These are phyloP conservation scores for Erethizon dorsatum DNA, from an alignment of 2,797 vertebrate genomes.

Conservation along the genomic window DNA sequence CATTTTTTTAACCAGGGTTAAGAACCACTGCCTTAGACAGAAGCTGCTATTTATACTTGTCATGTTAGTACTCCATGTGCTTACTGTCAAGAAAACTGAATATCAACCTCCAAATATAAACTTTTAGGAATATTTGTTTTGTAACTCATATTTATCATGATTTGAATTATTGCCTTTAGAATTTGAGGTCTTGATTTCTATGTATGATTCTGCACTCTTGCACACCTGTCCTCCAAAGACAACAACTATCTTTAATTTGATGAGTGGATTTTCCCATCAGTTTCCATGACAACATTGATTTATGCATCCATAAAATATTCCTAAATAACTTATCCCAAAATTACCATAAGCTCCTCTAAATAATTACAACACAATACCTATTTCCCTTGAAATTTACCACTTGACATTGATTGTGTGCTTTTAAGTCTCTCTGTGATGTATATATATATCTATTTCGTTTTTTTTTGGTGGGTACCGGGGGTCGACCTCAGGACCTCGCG, in stretches of 20 bases:
- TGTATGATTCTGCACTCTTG: background rate
- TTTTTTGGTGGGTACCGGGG: too few relatives aligned
- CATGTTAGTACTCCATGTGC: background rate
- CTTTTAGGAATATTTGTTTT: background rate
- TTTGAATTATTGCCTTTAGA: background rate
- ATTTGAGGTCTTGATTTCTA: background rate
- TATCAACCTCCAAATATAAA: background rate
- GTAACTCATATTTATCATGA: background rate
- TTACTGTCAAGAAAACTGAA: background rate
- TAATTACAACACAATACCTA: too few relatives aligned
- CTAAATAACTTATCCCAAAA: background rate
- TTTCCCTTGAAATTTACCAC: too few relatives aligned
- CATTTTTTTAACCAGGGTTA: background rate
- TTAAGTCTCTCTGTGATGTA: too few relatives aligned
- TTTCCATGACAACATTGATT: background rate
- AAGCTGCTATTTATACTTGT: background rate
- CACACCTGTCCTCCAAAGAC: background rate
- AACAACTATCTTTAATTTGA: background rate
- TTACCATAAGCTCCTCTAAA: background rate
- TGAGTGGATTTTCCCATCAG: background rate
- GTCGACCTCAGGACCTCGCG: too few relatives aligned
- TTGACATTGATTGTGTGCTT: too few relatives aligned
- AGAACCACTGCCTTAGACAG: background rate
- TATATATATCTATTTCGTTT: too few relatives aligned
- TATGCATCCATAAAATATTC: background rate